Conservation (phyloP, 1,140 invertebrate species). For the Drosophila tristis region DNA sequence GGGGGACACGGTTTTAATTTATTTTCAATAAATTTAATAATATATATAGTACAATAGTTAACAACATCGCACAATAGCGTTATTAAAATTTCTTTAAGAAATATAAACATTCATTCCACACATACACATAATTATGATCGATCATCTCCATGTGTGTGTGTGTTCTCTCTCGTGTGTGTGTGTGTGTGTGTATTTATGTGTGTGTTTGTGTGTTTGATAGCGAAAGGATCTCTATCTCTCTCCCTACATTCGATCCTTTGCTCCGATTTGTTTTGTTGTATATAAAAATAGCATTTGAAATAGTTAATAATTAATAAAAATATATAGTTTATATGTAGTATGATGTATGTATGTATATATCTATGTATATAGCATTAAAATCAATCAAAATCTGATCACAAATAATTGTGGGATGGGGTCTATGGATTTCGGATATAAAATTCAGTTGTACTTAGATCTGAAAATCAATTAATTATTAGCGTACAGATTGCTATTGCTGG, state of each 20-base stretch:
- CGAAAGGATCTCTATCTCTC: constrained; percentile 1
- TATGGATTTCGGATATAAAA: constrained; percentile 10
- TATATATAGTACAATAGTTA: constrained; percentile 82
- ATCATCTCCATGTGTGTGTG: constrained; percentile 52
- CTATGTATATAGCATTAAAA: constrained; percentile 40
- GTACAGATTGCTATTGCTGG: constrained; percentile 7
- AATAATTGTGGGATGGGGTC: constrained; percentile 22
- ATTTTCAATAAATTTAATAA: constrained; percentile 64
- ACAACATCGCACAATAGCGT: constrained; percentile 84
- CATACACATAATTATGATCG: constrained; percentile 69
- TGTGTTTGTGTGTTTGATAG: constrained; percentile 13
- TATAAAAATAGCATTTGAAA: constrained; percentile 73
- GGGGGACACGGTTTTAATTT: constrained; percentile 58
- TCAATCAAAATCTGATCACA: constrained; percentile 48
- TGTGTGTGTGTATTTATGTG: constrained; percentile 32
- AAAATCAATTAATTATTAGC: constrained; percentile 28
- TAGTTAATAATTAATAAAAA: constrained; percentile 63
- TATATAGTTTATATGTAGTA: constrained; percentile 8
- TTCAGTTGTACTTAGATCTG: constrained; percentile 9
- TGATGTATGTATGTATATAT: constrained; percentile 23
- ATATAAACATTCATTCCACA: constrained; percentile 82
- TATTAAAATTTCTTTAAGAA: constrained; percentile 84
- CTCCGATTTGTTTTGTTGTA: constrained; percentile 34
- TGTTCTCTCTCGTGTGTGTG: constrained; percentile 45
- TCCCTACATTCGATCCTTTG: constrained; percentile 14